Base-by-base conservation (phyloP, 2,888 invertebrate genomes). In the Panopea generosa region DNA sequence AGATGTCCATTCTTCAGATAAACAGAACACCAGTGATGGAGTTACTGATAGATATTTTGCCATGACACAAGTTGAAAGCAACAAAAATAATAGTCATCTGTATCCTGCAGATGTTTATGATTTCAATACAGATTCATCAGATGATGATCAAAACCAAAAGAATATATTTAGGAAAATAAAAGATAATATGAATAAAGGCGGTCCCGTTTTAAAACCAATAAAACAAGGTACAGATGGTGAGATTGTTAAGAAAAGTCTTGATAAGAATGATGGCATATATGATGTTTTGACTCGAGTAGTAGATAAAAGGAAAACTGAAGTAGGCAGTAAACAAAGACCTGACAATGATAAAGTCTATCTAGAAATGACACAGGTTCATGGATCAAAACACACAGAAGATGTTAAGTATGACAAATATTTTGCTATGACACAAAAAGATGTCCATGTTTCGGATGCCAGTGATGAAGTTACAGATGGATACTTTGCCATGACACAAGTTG, bases 231-330 rank as follows among this genome's bases (percentile, higher is more conserved):
- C 18, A 3, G 40, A 4, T 1, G 22, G 24, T 33, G 20, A 9
- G 2, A 6, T 20, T n/a, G 7, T 16, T 45, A 40, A 59, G n/a
- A 43, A 20, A 24, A 26, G 3, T 47, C 47, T 53, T 45, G 57
- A 26, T 45, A 45, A 45, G 11, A 56, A 71, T 40, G 65, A 52
- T 56, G 65, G 63, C 45, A 22, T 60, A 16, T 62, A 70, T 67
- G 14, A 33, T 22, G 62, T 52, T 45, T 29, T 45, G 9, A 62
- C 76, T 57, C 76, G 70, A 50, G 63, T 60, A 24, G 57, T 62
- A 4, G 2, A 40, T 27, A n/a, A 3, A 14, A 22, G 18, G 4
- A 29, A 38, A n/a, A 22, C 26, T n/a, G 24, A 22, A 18, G n/a
- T 22, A 18, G 33, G 26, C 2, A 26, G 43, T 43, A 33, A 27